A percentile compares a stretch with the other conserved stretches of the same genome.
phyloP scores from a whole-genome alignment of 1,140 invertebrate genomes.

The Hycleus phaleratus region DNA sequence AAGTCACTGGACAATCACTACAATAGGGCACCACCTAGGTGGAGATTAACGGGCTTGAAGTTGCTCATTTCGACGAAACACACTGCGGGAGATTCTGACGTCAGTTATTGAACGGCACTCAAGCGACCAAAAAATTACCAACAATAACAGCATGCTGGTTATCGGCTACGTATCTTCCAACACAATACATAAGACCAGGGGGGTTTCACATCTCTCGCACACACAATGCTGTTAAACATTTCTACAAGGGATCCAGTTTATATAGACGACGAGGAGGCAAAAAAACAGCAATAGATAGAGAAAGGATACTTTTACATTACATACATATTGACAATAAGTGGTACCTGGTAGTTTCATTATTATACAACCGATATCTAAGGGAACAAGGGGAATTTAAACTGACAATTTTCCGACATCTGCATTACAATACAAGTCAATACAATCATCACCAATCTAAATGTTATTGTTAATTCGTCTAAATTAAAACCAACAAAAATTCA shows the following conservation, averaged over 20 bases:
- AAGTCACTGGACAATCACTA: constrained; percentile 26
- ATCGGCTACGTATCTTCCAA: constrained; percentile 24
- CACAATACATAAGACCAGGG: constrained; percentile 16
- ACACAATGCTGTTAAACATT: too few species aligned
- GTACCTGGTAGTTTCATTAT: background rate
- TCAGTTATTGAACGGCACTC: constrained; percentile 28
- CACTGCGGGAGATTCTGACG: constrained; percentile 24
- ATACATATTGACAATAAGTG: background rate
- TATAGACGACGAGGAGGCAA: background rate
- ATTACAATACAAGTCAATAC: too few species aligned
- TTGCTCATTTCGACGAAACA: constrained; percentile 25
- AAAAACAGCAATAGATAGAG: background rate
- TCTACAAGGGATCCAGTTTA: too few species aligned
- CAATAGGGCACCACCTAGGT: constrained; percentile 28
- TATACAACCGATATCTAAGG: too few species aligned
- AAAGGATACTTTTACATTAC: background rate
- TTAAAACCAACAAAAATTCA: too few species aligned
- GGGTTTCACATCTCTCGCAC: constrained; percentile 4
- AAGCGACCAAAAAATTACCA: constrained; percentile 34
- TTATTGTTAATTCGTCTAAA: too few species aligned
- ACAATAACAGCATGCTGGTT: constrained; percentile 32
- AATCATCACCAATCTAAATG: too few species aligned
- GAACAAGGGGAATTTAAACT: too few species aligned
- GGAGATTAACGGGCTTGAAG: constrained; percentile 26
- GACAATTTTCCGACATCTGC: too few species aligned